Conservation (phyloP, 2,113 vertebrate genomes). For the Perccottus glenii region DNA sequence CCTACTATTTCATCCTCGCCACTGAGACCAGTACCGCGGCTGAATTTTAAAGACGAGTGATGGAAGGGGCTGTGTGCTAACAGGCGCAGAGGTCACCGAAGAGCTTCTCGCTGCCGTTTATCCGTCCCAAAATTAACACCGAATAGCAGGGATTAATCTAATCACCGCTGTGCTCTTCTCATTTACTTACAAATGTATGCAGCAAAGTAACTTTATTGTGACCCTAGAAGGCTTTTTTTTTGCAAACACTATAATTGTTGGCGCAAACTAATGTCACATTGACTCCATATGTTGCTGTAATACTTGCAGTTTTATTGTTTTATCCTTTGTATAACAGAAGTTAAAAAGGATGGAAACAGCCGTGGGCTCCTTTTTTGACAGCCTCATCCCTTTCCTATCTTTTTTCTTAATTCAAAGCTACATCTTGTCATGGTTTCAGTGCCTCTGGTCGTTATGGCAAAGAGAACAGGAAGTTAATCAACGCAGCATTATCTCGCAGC, state of each 20-base stretch:
- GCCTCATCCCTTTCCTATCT: constrained; percentile 39
- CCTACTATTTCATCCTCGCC: constrained; percentile 58
- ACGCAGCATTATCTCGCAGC: constrained; percentile 70
- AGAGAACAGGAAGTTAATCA: constrained; percentile 74
- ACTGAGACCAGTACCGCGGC: constrained; percentile 45
- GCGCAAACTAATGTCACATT: constrained; percentile 9
- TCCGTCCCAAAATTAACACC: constrained; percentile 54
- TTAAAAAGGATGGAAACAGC: constrained; percentile 29
- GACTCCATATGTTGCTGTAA: constrained; percentile 4
- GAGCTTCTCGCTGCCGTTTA: constrained; percentile 54
- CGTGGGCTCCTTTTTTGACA: constrained; percentile 42
- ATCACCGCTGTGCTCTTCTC: constrained; percentile 32
- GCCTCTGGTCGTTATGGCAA: constrained; percentile 73
- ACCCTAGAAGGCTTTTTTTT: constrained; percentile 4
- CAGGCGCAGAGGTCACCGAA: constrained; percentile 70
- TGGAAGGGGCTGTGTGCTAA: constrained; percentile 65
- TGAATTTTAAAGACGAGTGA: constrained; percentile 73
- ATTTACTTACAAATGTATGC: constrained; percentile 57
- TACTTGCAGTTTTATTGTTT: constrained; percentile 23
- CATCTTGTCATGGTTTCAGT: constrained; percentile 56
- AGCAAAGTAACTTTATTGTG: constrained; percentile 33
- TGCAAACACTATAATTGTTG: constrained; percentile 26
- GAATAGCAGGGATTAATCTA: constrained; percentile 60
- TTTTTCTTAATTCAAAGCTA: constrained; percentile 61
- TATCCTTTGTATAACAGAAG: constrained; percentile 10